These are phyloP conservation scores for Netta rufina DNA, from an alignment of 2,797 vertebrate genomes.

Conservation along the genomic window DNA sequence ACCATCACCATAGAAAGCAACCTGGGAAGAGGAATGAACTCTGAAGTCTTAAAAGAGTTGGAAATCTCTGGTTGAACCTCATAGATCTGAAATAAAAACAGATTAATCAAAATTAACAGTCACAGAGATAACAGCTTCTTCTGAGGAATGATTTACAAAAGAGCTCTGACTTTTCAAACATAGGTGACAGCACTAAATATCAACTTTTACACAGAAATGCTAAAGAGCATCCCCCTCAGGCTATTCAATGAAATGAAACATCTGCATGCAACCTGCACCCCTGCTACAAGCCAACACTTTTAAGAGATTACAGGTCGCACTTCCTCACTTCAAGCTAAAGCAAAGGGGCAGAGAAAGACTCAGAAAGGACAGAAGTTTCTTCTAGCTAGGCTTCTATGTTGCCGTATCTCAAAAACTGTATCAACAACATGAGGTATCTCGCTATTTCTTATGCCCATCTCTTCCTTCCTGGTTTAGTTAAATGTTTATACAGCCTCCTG, in stretches of 20 bases:
- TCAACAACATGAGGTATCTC: fast-evolving
- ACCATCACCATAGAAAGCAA: conserved; percentile 91
- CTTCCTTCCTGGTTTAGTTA: neutral
- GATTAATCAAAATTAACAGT: neutral
- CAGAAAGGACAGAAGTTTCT: neutral
- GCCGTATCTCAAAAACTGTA: neutral
- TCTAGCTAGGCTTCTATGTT: neutral
- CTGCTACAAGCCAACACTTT: neutral
- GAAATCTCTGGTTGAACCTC: conserved; percentile 90
- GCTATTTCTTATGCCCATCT: neutral
- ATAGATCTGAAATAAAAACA: conserved; percentile 85
- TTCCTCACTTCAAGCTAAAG: neutral
- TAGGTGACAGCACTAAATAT: neutral
- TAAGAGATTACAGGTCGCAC: neutral
- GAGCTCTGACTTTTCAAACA: neutral
- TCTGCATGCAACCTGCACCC: neutral
- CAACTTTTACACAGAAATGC: neutral
- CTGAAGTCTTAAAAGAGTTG: conserved; percentile 82
- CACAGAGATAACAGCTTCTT: neutral
- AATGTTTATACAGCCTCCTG: neutral
- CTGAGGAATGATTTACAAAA: neutral
- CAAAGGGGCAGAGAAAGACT: neutral
- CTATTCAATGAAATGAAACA: neutral
- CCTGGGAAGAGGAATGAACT: conserved; percentile 85
- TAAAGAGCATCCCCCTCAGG: neutral